phyloP scores from a whole-genome alignment of 2,113 vertebrate species.

The Stictonetta naevosa region DNA sequence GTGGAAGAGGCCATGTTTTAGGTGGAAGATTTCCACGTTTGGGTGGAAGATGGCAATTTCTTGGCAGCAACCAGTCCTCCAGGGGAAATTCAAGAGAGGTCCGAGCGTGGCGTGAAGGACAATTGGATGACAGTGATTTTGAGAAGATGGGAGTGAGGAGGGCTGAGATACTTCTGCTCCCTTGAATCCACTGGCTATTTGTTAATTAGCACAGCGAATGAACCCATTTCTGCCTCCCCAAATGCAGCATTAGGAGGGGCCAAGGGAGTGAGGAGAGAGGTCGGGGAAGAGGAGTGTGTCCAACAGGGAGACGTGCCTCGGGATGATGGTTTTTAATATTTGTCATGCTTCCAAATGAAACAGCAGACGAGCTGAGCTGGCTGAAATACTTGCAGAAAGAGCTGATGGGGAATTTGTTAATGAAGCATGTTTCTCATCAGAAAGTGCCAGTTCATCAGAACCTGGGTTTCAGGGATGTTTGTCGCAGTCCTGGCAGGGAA shows the following conservation, averaged over 20 bases:
- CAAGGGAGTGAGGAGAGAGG: accelerated
- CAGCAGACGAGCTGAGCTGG: conserved; percentile 54
- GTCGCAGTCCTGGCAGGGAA: background rate
- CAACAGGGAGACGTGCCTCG: background rate
- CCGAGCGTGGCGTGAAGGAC: accelerated
- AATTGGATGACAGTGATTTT: accelerated
- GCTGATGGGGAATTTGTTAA: conserved; percentile 62
- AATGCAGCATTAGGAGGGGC: background rate
- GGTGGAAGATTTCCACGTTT: no score
- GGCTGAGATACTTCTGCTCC: background rate
- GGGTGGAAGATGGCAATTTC: background rate
- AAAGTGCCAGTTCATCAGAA: conserved; percentile 53
- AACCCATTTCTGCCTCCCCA: background rate
- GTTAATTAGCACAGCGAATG: background rate
- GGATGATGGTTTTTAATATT: conserved; percentile 14
- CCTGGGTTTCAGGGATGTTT: background rate
- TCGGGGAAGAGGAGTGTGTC: background rate
- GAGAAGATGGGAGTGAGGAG: background rate
- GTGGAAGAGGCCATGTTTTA: background rate
- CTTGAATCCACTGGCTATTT: background rate
- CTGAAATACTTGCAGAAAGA: conserved; percentile 36
- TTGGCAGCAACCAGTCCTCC: background rate
- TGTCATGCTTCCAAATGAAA: conserved; percentile 55
- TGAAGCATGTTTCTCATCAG: conserved; percentile 24
- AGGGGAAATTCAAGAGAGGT: background rate